Conservation (phyloP, 1,140 invertebrate genomes). For the Gryllus bimaculatus region DNA sequence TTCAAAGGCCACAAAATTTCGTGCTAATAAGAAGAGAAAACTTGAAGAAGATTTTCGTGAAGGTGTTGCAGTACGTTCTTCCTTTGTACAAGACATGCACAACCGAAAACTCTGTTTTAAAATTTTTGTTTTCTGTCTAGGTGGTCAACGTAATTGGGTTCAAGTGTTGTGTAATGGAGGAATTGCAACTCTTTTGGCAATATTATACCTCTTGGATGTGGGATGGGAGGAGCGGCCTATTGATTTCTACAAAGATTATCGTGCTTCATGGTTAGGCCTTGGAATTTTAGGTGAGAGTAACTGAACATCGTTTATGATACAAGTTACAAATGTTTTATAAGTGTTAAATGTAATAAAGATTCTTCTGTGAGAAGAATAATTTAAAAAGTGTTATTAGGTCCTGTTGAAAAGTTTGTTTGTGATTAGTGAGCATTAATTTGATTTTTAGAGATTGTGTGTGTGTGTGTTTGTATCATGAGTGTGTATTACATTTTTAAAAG, state of each 20-base stretch:
- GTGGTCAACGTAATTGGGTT: conserved; percentile 80
- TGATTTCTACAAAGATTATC: conserved; percentile 66
- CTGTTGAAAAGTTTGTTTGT: too few relatives aligned
- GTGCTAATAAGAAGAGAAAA: conserved; percentile 54
- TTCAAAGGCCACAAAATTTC: conserved; percentile 74
- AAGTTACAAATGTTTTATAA: background rate
- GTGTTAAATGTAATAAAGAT: too few relatives aligned
- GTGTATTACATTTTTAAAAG: too few relatives aligned
- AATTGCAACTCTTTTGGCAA: conserved; percentile 65
- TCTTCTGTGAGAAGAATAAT: too few relatives aligned
- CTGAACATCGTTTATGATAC: background rate
- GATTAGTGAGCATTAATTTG: too few relatives aligned
- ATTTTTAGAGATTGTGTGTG: too few relatives aligned
- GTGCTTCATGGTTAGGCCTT: conserved; percentile 69
- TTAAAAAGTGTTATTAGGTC: too few relatives aligned
- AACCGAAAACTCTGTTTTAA: background rate
- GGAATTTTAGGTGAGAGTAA: conserved; percentile 56
- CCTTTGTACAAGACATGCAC: background rate
- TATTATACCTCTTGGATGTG: conserved; percentile 72
- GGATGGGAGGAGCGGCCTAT: conserved; percentile 68
- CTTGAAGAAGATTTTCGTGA: conserved; percentile 74
- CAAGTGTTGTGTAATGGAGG: conserved; percentile 86
- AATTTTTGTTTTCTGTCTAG: conserved; percentile 25
- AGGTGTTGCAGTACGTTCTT: conserved; percentile 38
- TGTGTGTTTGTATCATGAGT: too few relatives aligned